Evolutionary conservation across 2,113 vertebrate species (phyloP).

Genomic region (Meleagris gallopavo): DNA sequence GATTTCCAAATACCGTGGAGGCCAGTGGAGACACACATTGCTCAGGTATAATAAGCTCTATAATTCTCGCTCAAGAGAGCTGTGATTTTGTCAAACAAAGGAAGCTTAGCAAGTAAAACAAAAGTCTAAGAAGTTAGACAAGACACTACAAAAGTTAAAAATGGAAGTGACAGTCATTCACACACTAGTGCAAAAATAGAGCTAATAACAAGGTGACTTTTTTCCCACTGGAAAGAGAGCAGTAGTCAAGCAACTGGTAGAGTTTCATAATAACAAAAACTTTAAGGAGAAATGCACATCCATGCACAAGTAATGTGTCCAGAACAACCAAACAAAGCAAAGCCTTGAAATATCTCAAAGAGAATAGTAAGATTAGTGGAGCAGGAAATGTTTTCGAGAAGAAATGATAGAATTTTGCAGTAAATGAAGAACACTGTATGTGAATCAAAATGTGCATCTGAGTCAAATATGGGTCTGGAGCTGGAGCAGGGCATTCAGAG

Average conservation of each 20-base stretch:
- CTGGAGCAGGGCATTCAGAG: background rate
- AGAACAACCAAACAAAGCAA: background rate
- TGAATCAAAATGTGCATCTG: background rate
- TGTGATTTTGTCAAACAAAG: background rate
- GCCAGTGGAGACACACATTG: background rate
- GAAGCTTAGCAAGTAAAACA: background rate
- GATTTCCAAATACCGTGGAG: background rate
- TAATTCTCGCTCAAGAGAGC: background rate
- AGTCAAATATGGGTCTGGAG: background rate
- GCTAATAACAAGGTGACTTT: background rate
- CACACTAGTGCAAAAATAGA: background rate
- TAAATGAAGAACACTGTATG: background rate
- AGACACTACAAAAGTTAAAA: background rate
- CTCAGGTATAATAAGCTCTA: background rate
- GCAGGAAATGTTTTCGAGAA: background rate
- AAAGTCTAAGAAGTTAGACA: background rate
- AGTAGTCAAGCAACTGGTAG: background rate
- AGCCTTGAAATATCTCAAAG: background rate
- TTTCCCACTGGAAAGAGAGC: background rate
- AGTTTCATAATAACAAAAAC: background rate
- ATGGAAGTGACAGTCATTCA: background rate
- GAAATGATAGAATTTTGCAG: background rate
- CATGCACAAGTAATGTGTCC: background rate
- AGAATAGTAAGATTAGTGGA: background rate
- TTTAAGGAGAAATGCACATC: background rate